Evolutionary conservation across 2,888 invertebrate species (phyloP).

Genomic region (Tetrapedia diversipes): DNA sequence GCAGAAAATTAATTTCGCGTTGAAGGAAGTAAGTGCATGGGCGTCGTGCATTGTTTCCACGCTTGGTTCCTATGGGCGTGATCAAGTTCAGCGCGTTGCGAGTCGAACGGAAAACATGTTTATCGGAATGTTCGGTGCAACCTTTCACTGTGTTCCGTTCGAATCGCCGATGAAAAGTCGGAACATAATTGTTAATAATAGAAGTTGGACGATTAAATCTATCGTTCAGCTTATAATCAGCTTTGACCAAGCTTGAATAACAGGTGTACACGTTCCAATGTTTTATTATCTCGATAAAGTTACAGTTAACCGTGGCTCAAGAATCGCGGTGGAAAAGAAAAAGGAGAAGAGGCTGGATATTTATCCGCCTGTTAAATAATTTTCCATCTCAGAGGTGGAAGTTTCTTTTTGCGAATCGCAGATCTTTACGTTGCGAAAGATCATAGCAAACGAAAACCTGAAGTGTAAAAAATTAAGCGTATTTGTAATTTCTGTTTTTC

Average conservation of each 20-base stretch:
- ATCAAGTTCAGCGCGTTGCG: conserved; percentile 17
- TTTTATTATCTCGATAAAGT: not conserved
- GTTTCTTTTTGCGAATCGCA: conserved; percentile 2
- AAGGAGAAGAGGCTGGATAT: not conserved
- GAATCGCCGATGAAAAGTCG: not conserved
- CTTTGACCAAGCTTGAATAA: no score
- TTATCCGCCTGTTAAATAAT: conserved; percentile 21
- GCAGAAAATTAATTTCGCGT: conserved; percentile 23
- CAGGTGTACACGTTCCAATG: no score
- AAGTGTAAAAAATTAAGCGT: conserved; percentile 16
- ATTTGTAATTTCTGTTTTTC: no score
- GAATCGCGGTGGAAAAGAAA: not conserved
- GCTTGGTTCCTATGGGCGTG: conserved; percentile 5
- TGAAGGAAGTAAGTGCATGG: conserved; percentile 8
- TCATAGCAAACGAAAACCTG: conserved; percentile 17
- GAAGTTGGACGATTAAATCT: not conserved
- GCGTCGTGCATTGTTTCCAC: conserved; percentile 29
- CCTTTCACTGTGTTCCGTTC: conserved; percentile 38
- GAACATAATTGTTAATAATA: not conserved
- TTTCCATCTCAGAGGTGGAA: conserved; percentile 11
- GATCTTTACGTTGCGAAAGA: not conserved
- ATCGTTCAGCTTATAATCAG: no score
- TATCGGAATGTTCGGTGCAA: conserved; percentile 21
- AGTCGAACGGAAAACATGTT: conserved; percentile 22
- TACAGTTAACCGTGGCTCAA: conserved; percentile 7